Evolutionary conservation across 30 jellyfish, hydroid and myxozoan species (phyloP), one percentile per base, ranked within the genome.

Genomic region (Catostylus mosaicus): DNA sequence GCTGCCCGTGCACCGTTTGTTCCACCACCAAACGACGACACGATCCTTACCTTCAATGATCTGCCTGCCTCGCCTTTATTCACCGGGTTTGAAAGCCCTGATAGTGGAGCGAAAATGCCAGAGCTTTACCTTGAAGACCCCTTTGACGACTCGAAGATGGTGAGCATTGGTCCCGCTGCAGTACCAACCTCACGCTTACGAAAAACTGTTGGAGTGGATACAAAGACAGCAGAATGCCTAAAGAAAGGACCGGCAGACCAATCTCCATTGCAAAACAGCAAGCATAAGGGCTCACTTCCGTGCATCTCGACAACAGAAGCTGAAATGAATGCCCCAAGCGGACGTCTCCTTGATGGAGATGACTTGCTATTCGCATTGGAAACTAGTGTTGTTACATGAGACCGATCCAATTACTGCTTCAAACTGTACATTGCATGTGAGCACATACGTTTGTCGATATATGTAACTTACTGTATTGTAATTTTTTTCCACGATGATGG

Each of bases 1-100:
- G 83, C 89, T 29, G 94, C 92, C 22, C 93, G 97, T 6, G 97
- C 97, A 5, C 99, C 99, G 32, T 83, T 78, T 75, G 89, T 94
- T 30, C 99, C 99, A 2, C 96, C 95, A n/a, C 95, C 97, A 10
- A 75, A 88, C 78, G 90, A 82, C 52, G 97, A 87, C 81, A 74
- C 89, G 11, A 67, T 82, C 72, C 60, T 89, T 0, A 60, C 97
- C 23, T 89, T 89, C 65, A 91, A 89, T 45, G 97, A 89, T 66
- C 54, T 88, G 36, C 76, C 82, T 6, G 89, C 37, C 66, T 82
- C 92, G 20, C 93, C 90, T 14, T 27, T 67, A 35, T 64, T 86
- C 74, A 30, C 75, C 46, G 90, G 60, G 20, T 86, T 86, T 38
- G 89, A 75, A n/a, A 75, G 26, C 18, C 57, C 70, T 20, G 80